Percentiles rank a stretch among this genome's conserved stretches.
These are phyloP conservation scores for Subacronicta megacephala DNA, from an alignment of 2,888 invertebrate genomes.

Conservation along the genomic window DNA sequence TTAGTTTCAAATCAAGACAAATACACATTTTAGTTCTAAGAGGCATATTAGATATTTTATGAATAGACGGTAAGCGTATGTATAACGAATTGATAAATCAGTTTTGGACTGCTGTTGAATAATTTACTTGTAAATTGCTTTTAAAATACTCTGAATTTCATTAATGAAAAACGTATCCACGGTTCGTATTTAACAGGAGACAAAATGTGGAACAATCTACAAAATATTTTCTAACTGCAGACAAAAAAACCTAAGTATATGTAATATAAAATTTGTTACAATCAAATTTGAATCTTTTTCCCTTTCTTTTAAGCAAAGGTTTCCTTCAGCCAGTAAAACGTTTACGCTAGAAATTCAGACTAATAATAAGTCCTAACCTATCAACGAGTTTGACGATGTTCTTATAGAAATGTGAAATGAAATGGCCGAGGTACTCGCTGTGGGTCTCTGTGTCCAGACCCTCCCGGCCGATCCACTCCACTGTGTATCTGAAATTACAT, in stretches of 20 bases:
- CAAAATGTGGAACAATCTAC: too few species aligned
- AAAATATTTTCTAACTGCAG: too few species aligned
- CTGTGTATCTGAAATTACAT: constrained; percentile 92
- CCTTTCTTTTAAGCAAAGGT: too few species aligned
- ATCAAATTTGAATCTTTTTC: too few species aligned
- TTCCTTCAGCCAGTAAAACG: too few species aligned
- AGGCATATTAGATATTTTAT: too few species aligned
- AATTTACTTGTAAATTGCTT: constrained; percentile 39
- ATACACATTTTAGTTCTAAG: too few species aligned
- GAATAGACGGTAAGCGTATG: constrained; percentile 29
- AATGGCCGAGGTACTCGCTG: constrained; percentile 97
- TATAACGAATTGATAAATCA: constrained; percentile 34
- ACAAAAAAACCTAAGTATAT: too few species aligned
- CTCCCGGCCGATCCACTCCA: constrained; percentile 99
- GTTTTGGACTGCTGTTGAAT: constrained; percentile 28
- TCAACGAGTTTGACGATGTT: constrained; percentile 97
- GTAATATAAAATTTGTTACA: too few species aligned
- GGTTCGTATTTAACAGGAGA: too few species aligned
- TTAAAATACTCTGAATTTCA: constrained; percentile 6
- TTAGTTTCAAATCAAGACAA: too few species aligned
- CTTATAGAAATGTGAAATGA: constrained; percentile 98
- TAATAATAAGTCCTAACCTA: constrained; percentile 77
- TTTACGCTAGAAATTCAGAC: too few species aligned
- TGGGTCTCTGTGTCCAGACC: constrained; percentile 98
- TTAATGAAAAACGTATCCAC: neutral